Percentiles rank a stretch among this genome's conserved stretches.
phyloP scores from a whole-genome alignment of 1,140 invertebrate genomes.

The Lycorma delicatula region DNA sequence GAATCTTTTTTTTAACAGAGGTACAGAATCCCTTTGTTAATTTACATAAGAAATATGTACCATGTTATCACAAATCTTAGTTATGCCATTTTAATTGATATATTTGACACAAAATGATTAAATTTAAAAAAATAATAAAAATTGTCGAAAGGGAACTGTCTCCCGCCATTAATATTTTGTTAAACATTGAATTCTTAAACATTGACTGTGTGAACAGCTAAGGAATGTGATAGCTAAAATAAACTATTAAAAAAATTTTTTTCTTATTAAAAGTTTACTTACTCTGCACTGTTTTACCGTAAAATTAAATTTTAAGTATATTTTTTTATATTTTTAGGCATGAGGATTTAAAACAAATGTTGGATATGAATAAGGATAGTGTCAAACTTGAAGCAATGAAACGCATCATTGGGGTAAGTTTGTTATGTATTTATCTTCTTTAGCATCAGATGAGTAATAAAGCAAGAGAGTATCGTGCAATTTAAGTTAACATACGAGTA shows the following conservation, averaged over 20 bases:
- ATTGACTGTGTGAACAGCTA: background rate
- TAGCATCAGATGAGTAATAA: too few species aligned
- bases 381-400: slow-evolving; percentile 99
- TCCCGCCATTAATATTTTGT: background rate
- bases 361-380: slow-evolving; percentile 96
- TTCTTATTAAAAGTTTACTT: background rate
- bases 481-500: too few species aligned
- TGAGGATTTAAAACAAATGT: slow-evolving; percentile 88
- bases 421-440: background rate
- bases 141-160: too few species aligned
- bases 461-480: too few species aligned
- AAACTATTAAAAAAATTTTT: background rate
- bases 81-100: too few species aligned
- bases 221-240: background rate
- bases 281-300: background rate
- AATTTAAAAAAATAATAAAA: too few species aligned
- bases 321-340: slow-evolving; percentile 52
- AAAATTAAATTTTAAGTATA: background rate
- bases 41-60: too few species aligned
- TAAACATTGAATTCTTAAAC: background rate
- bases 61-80: too few species aligned
- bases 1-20: too few species aligned
- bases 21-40: too few species aligned
- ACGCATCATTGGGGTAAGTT: slow-evolving; percentile 84
- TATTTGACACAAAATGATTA: too few species aligned